phyloP scores from a whole-genome alignment of 2,113 vertebrate species.

The Natator depressus region DNA sequence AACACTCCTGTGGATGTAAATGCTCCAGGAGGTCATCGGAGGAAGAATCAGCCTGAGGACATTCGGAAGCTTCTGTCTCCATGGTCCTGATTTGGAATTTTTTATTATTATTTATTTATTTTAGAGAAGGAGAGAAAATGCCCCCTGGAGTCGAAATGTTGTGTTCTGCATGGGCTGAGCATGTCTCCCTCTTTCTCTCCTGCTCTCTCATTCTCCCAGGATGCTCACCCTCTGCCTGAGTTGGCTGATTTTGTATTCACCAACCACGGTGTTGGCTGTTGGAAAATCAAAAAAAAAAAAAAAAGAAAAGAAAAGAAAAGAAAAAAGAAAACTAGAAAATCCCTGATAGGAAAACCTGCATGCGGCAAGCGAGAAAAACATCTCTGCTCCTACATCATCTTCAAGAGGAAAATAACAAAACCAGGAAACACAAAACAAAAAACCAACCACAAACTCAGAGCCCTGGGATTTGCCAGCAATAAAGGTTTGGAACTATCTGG shows the following conservation, averaged over 20 bases:
- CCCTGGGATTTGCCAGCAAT: background rate
- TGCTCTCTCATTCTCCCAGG: slow-evolving; percentile 16
- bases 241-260: slow-evolving; percentile 65
- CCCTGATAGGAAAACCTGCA: slow-evolving; percentile 38
- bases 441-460: background rate
- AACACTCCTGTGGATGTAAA: background rate
- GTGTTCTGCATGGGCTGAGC: slow-evolving; percentile 34
- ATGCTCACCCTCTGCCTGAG: slow-evolving; percentile 51
- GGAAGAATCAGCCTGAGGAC: background rate
- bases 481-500: background rate
- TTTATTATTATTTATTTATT: background rate
- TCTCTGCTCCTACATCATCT: background rate
- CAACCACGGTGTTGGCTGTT: slow-evolving; percentile 33
- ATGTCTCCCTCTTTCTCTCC: slow-evolving; percentile 15
- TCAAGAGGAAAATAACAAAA: slow-evolving; percentile 29
- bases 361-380: slow-evolving; percentile 31
- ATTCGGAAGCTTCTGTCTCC: slow-evolving; percentile 5
- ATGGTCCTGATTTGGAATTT: background rate
- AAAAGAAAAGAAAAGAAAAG: background rate
- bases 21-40: background rate
- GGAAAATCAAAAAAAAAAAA: background rate
- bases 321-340: background rate
- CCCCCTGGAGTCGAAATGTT: background rate
- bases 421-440: background rate
- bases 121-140: background rate